Conservation (phyloP, 2,797 vertebrate species). For the Pristis pectinata region DNA sequence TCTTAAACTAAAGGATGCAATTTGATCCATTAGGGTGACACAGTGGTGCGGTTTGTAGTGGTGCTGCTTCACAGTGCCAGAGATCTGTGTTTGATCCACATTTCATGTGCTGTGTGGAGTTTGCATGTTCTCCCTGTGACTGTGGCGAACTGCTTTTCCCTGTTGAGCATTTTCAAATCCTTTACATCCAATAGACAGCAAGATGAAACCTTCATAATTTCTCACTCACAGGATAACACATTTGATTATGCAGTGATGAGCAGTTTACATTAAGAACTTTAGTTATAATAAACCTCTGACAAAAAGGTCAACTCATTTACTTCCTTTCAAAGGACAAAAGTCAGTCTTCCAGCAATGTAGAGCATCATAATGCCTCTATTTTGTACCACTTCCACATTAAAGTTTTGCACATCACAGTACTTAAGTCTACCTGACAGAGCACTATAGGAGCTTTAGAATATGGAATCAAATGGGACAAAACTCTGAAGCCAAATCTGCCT, state of each 20-base stretch:
- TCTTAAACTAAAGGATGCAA: neutral
- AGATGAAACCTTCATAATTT: neutral
- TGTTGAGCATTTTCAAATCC: neutral
- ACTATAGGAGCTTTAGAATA: neutral
- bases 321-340: neutral
- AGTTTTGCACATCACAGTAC: neutral
- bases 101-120: no score
- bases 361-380: neutral
- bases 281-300: neutral
- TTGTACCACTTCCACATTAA: neutral
- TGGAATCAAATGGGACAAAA: no score
- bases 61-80: no score
- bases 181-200: neutral
- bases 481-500: neutral
- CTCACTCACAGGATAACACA: neutral
- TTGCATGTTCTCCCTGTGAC: no score
- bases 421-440: neutral
- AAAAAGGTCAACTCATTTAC: neutral
- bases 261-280: neutral
- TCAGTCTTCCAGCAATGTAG: neutral
- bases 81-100: no score
- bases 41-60: no score
- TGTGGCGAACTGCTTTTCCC: neutral
- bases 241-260: neutral
- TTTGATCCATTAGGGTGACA: neutral